Percentiles rank a stretch among this genome's conserved stretches.
Evolutionary conservation across 2,888 invertebrate genomes (phyloP).

Genomic region (Anorthoa munda): DNA sequence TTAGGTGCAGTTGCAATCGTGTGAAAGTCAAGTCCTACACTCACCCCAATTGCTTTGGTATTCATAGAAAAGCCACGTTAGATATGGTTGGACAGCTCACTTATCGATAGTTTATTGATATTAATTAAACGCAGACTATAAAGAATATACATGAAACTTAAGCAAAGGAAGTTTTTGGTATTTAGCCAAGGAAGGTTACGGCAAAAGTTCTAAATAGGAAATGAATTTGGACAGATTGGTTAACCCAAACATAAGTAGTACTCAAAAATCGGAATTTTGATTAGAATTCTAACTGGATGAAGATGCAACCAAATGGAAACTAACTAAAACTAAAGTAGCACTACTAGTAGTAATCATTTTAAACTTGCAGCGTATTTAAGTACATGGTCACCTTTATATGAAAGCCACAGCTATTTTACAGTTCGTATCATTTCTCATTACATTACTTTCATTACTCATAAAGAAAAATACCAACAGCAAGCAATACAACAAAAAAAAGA

Average conservation of each 20-base stretch:
- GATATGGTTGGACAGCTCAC: conserved; percentile 70
- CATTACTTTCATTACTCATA: neutral
- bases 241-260: neutral
- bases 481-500: conserved; percentile 37
- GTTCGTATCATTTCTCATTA: neutral
- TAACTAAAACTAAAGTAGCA: neutral
- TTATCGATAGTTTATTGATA: conserved; percentile 71
- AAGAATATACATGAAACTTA: neutral
- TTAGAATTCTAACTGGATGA: neutral
- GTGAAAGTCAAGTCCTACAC: conserved; percentile 86
- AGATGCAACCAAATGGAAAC: neutral
- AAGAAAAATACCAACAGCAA: conserved; percentile 19
- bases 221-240: neutral
- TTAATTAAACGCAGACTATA: neutral
- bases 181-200: neutral
- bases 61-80: conserved; percentile 82
- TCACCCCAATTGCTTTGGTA: conserved; percentile 85
- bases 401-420: neutral
- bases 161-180: neutral
- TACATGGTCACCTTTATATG: neutral
- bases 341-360: neutral
- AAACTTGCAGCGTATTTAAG: neutral
- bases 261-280: neutral
- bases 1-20: conserved; percentile 78
- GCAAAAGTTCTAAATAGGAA: neutral